Percentiles rank a stretch among this genome's conserved stretches.
Conservation (phyloP, 1,140 invertebrate genomes). For the Aphelinus atriplicis region DNA sequence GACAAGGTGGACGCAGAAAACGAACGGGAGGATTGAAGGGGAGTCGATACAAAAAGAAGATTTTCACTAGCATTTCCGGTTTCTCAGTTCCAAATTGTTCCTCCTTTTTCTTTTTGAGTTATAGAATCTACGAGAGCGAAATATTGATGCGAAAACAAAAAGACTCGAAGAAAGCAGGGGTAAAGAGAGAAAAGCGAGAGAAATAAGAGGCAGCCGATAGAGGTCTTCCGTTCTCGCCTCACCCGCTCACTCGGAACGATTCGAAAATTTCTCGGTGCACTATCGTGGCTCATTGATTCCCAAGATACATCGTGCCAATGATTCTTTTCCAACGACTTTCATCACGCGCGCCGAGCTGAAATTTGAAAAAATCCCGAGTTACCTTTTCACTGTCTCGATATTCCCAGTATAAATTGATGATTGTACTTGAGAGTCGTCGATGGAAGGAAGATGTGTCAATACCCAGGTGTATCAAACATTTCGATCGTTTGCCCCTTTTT, state of each 20-base stretch:
- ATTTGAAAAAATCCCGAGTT: conserved; percentile 4
- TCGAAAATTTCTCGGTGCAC: conserved; percentile 1
- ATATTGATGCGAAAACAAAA: conserved; percentile 7
- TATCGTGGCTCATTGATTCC: conserved; percentile 17
- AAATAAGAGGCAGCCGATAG: neutral
- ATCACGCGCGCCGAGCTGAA: conserved; percentile 1
- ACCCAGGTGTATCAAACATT: no score
- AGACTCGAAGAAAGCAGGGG: neutral
- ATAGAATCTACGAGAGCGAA: no score
- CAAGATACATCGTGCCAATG: conserved; percentile 20
- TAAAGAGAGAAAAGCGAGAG: neutral
- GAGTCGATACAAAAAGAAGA: no score
- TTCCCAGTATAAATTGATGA: neutral
- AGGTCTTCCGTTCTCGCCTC: conserved; percentile 7
- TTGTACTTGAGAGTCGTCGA: no score
- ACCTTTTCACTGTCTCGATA: neutral
- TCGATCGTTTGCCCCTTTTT: no score
- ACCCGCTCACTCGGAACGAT: conserved; percentile 19
- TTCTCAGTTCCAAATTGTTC: no score
- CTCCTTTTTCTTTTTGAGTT: no score
- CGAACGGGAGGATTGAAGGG: no score
- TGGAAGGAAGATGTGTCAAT: no score
- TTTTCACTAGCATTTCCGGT: no score
- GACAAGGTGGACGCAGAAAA: neutral
- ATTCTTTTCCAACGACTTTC: conserved; percentile 4